Conservation (phyloP, 2,797 vertebrate genomes). For the Sebastes nivosus region DNA sequence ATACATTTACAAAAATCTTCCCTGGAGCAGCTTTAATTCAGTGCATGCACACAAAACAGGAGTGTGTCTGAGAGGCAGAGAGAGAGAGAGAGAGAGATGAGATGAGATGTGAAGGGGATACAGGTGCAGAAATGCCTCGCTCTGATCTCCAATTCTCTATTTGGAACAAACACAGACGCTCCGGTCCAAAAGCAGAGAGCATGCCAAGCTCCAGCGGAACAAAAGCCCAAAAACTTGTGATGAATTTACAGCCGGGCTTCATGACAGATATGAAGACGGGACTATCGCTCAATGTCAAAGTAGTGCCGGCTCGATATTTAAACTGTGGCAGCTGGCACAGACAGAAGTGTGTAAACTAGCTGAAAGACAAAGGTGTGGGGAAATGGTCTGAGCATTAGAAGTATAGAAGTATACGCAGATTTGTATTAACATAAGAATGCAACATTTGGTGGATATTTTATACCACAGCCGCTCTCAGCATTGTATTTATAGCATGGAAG, state of each 20-base stretch:
- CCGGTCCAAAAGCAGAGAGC: constrained; percentile 32
- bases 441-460: neutral
- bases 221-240: constrained; percentile 33
- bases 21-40: constrained; percentile 9
- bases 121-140: constrained; percentile 64
- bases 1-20: neutral
- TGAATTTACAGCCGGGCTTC: constrained; percentile 33
- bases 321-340: neutral
- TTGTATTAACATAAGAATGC: neutral
- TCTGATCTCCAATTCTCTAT: constrained; percentile 57
- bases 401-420: neutral
- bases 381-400: neutral
- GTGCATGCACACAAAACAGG: constrained; percentile 27
- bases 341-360: neutral
- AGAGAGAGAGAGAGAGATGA: constrained; percentile 7
- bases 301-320: neutral
- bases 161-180: constrained; percentile 57
- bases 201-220: constrained; percentile 35
- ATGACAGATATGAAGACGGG: constrained; percentile 25
- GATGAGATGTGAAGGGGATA: constrained; percentile 66
- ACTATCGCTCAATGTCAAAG: constrained; percentile 44
- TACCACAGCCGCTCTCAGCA: neutral
- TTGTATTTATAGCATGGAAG: neutral
- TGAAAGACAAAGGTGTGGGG: neutral
- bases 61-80: constrained; percentile 28